These are phyloP conservation scores for Aradophagus sp. DNA, from an alignment of 1,140 invertebrate genomes.

Conservation along the genomic window DNA sequence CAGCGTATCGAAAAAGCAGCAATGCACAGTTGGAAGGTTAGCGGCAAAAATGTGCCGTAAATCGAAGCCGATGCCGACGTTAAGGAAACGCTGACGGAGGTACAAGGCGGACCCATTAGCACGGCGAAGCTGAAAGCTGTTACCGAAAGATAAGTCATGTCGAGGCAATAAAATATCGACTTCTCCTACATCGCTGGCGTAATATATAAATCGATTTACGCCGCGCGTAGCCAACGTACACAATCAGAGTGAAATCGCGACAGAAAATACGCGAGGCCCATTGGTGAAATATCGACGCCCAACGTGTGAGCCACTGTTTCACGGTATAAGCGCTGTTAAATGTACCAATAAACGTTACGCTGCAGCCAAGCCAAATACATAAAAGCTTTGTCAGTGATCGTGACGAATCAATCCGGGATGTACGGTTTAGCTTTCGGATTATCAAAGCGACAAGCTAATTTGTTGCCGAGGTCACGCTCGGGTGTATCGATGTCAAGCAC, in stretches of 20 bases:
- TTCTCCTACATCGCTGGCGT: slow-evolving; percentile 22
- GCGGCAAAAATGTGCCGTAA: slow-evolving; percentile 22
- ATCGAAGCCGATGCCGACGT: slow-evolving; percentile 7
- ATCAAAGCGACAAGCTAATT: slow-evolving; percentile 56
- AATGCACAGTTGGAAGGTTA: neutral
- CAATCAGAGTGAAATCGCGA: slow-evolving; percentile 5
- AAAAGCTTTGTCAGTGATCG: slow-evolving; percentile 50
- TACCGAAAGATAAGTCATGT: slow-evolving; percentile 42
- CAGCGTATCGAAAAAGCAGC: neutral
- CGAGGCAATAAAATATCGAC: slow-evolving; percentile 52
- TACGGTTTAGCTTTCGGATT: slow-evolving; percentile 45
- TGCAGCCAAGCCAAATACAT: slow-evolving; percentile 9
- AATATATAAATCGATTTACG: slow-evolving; percentile 46
- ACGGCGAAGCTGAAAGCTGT: slow-evolving; percentile 28
- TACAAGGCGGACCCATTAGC: slow-evolving; percentile 42
- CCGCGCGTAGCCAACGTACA: neutral
- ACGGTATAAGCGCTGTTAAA: slow-evolving; percentile 40
- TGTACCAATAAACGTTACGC: slow-evolving; percentile 30
- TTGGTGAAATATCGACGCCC: slow-evolving; percentile 28
- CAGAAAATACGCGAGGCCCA: slow-evolving; percentile 15
- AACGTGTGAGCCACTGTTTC: slow-evolving; percentile 7
- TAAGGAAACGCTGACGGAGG: slow-evolving; percentile 26
- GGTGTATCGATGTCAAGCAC: slow-evolving; percentile 48
- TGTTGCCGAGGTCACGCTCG: slow-evolving; percentile 55
- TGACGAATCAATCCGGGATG: slow-evolving; percentile 50